Evolutionary conservation across 2,113 vertebrate genomes (phyloP), one percentile per base, ranked within the genome.

Genomic region (Onychostruthus taczanowskii): DNA sequence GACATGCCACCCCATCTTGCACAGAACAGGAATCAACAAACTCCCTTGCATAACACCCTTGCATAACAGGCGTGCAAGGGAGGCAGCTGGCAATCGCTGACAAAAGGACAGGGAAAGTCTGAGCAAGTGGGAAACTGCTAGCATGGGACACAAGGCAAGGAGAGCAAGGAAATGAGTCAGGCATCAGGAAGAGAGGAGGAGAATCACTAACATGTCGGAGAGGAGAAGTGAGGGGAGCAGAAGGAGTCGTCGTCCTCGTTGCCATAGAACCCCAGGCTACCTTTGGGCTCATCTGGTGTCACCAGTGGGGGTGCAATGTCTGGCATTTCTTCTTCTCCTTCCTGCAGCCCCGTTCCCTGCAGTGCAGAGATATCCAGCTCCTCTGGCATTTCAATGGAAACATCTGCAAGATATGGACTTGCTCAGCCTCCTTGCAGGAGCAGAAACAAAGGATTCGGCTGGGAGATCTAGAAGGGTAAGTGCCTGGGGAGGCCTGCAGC

Each of bases 201-300:
- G 99, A 99, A 98, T 98, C 99, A 99, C 99, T 99, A 99, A 99
- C 99, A 99, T 98, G 98, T 98, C 0, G 98, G 98, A 98, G 98
- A 98, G 98, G 98, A 99, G 99, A 99, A 99, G 99, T 99, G 98
- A 98, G 99, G 99, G 98, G 99, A 99, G 99, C 99, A 99, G 99
- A 99, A 99, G 87, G 99, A 99, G 99, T 99, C 99, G 98, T 99
- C 99, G 98, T 99, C 99, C 97, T 99, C 99, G 99, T 99, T 99
- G 99, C 99, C 99, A 98, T 99, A 99, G 99, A 98, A 99, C 98
- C 99, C 99, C 99, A 99, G 99, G 99, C 99, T 99, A 99, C 99
- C 99, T 99, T 99, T 99, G 98, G 99, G 99, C 98, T 99, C 99
- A 37, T 99, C 99, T 97, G 99, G 99, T 97, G 99, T 99, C 98